These are phyloP conservation scores for Arctia plantaginis DNA, from an alignment of 2,888 invertebrate genomes.

Conservation along the genomic window DNA sequence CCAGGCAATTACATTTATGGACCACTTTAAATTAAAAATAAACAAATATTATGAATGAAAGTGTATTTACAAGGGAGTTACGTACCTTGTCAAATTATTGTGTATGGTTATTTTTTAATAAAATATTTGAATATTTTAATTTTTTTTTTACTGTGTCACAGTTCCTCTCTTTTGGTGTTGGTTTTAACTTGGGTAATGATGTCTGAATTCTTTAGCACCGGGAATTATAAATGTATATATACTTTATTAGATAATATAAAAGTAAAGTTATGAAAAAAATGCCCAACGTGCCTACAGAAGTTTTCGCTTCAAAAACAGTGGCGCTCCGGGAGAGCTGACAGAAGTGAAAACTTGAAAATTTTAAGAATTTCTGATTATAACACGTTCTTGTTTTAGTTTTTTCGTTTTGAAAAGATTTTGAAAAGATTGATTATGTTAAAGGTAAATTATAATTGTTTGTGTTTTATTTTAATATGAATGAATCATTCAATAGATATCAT, in stretches of 20 bases:
- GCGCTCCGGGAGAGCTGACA: too few relatives aligned
- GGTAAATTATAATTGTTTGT: too few relatives aligned
- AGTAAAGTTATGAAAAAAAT: neutral
- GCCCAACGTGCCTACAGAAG: too few relatives aligned
- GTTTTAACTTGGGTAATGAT: neutral
- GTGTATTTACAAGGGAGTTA: neutral
- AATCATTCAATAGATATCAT: too few relatives aligned
- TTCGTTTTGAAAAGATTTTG: too few relatives aligned
- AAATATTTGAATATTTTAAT: neutral
- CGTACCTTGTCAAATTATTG: neutral
- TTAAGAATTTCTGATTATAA: too few relatives aligned
- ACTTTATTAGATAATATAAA: neutral
- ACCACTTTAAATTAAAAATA: neutral
- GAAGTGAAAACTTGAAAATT: too few relatives aligned
- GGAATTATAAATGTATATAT: neutral
- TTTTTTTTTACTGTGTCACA: neutral
- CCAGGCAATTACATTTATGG: constrained; percentile 94
- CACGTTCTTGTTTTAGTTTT: too few relatives aligned
- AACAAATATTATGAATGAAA: neutral
- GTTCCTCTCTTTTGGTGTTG: neutral
- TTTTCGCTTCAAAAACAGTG: too few relatives aligned
- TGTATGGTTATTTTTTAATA: neutral
- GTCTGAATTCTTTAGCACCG: neutral
- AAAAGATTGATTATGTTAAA: too few relatives aligned
- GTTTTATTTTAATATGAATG: too few relatives aligned